These are phyloP conservation scores for Acanthurus leucopareius DNA, from an alignment of 2,797 vertebrate species.

Conservation along the genomic window DNA sequence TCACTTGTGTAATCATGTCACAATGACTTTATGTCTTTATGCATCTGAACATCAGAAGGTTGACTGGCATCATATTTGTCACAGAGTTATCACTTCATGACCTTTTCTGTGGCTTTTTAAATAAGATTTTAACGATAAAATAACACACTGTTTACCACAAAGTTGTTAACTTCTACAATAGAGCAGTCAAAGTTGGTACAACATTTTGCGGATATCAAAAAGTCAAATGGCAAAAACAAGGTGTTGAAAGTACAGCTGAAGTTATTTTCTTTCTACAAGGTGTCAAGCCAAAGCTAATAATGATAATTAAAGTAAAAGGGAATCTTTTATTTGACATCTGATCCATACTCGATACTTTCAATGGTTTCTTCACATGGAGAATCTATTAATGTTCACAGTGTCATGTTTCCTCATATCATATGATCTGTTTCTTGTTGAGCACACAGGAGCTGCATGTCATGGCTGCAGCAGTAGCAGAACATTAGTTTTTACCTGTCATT, in stretches of 20 bases:
- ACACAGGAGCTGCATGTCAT: neutral
- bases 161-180: neutral
- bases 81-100: neutral
- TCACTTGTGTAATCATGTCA: too few species aligned
- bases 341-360: slow-evolving; percentile 15
- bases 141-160: neutral
- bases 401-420: slow-evolving; percentile 29
- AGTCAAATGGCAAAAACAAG: neutral
- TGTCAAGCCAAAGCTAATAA: neutral
- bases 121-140: neutral
- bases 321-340: slow-evolving; percentile 15
- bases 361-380: neutral
- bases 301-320: neutral
- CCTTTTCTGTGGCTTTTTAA: neutral
- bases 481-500: neutral
- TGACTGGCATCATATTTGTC: too few species aligned
- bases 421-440: slow-evolving; percentile 14
- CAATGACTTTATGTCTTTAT: too few species aligned
- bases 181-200: too few species aligned
- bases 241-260: neutral
- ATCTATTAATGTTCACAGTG: slow-evolving; percentile 36
- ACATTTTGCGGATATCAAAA: too few species aligned
- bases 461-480: neutral
- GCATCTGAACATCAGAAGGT: too few species aligned
- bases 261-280: slow-evolving; percentile 1